Base-by-base conservation (phyloP, 1,140 invertebrate genomes). In the Anastrepha ludens region DNA sequence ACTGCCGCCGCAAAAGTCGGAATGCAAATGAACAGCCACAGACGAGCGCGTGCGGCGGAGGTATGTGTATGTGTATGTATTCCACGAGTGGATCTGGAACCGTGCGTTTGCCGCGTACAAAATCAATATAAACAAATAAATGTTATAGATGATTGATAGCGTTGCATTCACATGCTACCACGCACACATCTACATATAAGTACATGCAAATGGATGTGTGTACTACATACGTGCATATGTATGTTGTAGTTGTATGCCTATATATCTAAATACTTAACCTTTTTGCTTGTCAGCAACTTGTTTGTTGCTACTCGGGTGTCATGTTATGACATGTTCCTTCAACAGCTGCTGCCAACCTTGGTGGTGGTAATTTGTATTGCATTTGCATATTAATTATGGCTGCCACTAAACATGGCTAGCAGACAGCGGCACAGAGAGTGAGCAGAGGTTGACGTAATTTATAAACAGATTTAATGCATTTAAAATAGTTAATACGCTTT, bases 331-430 rank as follows among this genome's bases (percentile, higher is more conserved):
- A 81, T 50, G 74, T 50, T 20, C 6, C 74, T 15, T 78, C 44
- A n/a, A 6, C 74, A 78, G 74, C 74, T 78, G 74, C 9, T 78
- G n/a, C 74, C 44, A 20, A 17, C 7, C 9, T n/a, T 44, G 67
- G 47, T 81, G 74, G n/a, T n/a, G 47, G 74, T 81, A 81, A 81
- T 81, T 81, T 81, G 74, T 81, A n/a, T 81, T 81, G 74, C 74
- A 81, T 81, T 81, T 81, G 47, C 74, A 81, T 81, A 81, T 81
- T 81, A 81, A 47, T 81, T 81, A 58, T 81, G 50, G 74, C 44
- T 47, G 39, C 39, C 39, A 47, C 9, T 5, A 74, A 74, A 47
- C 17, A 41, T 74, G 67, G 39, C 44, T 5, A 2, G 11, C 13
- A 6, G 3, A 44, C 17, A 9, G 8, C 11, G 9, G 3, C 29